Base-by-base conservation (phyloP, 2,113 vertebrate species). In the Phocoena sinus region DNA sequence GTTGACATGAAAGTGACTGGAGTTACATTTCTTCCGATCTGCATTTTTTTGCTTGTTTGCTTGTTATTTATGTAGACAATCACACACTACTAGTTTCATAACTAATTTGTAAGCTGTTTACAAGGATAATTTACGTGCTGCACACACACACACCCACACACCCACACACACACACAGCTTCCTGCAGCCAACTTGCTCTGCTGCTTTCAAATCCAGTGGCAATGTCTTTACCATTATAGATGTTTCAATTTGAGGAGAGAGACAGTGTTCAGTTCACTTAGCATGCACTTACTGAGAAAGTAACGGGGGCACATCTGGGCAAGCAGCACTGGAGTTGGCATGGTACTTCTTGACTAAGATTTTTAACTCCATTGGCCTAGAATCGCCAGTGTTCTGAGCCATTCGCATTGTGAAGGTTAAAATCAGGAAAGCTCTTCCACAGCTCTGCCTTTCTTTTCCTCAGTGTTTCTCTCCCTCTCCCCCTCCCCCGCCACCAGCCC, bases 1-100 rank as follows among this genome's bases (percentile, higher is more conserved):
- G 20, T 94, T 97, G 95, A 93, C 87, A 65, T 17, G 65, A 91
- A 76, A 97, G 71, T 77, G 77, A 97, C 71, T 95, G 41, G 84
- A 56, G 62, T 60, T 94, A 3, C 74, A 71, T 96, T 93, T 96
- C 89, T 92, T 85, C 62, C 63, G 36, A 87, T 91, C 36, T 77
- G 53, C 63, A 50, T 31, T 95, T 70, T 97, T 65, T 89, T 44
- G 76, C 38, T 80, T 86, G 47, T 88, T 93, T 86, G 10, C 77
- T 38, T 74, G n/a, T 95, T 96, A 89, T 84, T 80, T 65, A 94
- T 87, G 9, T 70, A 94, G 67, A 96, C 76, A 95, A 58, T 65
- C 44, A 62, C 76, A 91, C 13, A 62, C 31, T n/a, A 63, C 41
- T 36, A 76, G 38, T 96, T 95, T 90, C 33, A 58, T 89, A 93